Base-by-base conservation (phyloP, 1,140 invertebrate genomes). In the Ditylenchus dipsaci region DNA sequence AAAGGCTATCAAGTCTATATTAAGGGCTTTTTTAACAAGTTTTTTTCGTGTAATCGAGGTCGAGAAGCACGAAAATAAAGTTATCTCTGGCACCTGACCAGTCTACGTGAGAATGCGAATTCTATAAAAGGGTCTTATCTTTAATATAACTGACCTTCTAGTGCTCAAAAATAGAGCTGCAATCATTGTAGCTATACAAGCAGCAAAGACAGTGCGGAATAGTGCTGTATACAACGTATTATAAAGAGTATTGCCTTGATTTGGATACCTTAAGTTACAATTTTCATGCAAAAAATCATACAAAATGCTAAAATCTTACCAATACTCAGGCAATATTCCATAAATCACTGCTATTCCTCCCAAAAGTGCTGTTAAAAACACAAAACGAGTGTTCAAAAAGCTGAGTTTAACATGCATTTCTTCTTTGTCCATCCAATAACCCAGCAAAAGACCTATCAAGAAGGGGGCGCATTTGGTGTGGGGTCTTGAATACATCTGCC, bases 271-370 rank as follows among this genome's bases (percentile, higher is more conserved):
- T 38, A 38, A 38, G n/a, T 38, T 38, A 38, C 11, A 5, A 38
- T 38, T 38, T 38, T 38, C 11, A 38, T 5, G 3, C 3, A 38
- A 38, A 5, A 38, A 38, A 38, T 38, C 3, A 38, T 5, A 38
- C 33, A 38, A 38, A 38, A 38, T 38, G n/a, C n/a, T n/a, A n/a
- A n/a, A n/a, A 38, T 5, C 3, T 38, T 38, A 75, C 79, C 79
- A 81, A 68, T 81, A 81, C 56, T 81, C 76, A 0, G 79, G 79
- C 15, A 81, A 74, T 57, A 81, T 81, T 11, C 69, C 79, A 60
- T 83, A 81, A 43, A 81, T 75, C 29, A 67, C 67, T 23, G 57
- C 45, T 21, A 80, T 47, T 13, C 65, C 57, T 13, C 72, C 26
- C n/a, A 57, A 45, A 21, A 76, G n/a, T 17, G 60, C 68, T 1